Conservation (phyloP, 2,888 invertebrate genomes). For the Platycheirus albimanus region DNA sequence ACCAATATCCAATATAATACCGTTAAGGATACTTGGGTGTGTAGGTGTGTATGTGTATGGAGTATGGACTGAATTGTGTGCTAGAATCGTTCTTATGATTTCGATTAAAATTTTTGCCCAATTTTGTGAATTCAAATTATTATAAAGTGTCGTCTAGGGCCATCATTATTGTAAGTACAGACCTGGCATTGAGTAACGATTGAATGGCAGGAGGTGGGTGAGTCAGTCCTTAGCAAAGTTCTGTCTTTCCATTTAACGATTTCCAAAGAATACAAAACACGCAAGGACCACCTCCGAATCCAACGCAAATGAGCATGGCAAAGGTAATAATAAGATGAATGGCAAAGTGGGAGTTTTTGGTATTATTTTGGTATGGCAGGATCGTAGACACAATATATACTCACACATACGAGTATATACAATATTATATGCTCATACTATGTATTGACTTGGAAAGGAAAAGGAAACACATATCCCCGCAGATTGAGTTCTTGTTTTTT, state of each 20-base stretch:
- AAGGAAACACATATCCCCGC: background rate
- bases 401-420: too few relatives aligned
- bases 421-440: too few relatives aligned
- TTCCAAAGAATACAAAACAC: conserved; percentile 41
- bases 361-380: background rate
- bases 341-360: background rate
- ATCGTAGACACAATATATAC: background rate
- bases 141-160: background rate
- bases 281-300: conserved; percentile 13
- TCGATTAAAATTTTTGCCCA: too few relatives aligned
- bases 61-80: too few relatives aligned
- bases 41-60: too few relatives aligned
- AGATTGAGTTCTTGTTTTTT: too few relatives aligned
- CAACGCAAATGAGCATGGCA: conserved; percentile 26
- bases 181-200: conserved; percentile 8
- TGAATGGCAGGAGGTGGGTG: conserved; percentile 24
- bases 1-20: too few relatives aligned
- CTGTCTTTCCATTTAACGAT: conserved; percentile 40
- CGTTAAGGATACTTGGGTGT: too few relatives aligned
- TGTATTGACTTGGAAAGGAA: background rate
- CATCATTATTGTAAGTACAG: conserved; percentile 10
- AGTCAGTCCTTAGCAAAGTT: conserved; percentile 33
- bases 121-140: too few relatives aligned
- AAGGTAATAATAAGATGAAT: conserved; percentile 54
- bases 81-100: too few relatives aligned